Base-by-base conservation (phyloP, 2,113 vertebrate genomes). In the Puntigrus tetrazona region DNA sequence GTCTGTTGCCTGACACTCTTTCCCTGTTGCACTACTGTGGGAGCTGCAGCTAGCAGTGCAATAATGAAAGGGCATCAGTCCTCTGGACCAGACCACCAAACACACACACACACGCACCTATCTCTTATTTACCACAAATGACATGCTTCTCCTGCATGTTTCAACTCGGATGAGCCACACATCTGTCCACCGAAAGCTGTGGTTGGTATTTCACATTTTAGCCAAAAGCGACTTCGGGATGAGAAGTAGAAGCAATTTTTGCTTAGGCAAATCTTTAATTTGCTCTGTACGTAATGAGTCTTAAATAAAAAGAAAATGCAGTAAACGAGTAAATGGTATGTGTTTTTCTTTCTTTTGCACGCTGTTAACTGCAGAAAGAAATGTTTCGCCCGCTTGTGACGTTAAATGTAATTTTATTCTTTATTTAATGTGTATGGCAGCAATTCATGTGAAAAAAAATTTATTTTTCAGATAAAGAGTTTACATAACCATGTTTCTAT, bases 21-120 rank as follows among this genome's bases (percentile, higher is more conserved):
- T 97, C 96, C 94, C 94, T 97, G 96, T 97, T 97, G 96, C 96
- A 96, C 96, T 97, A 96, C 96, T 97, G 96, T 96, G 93, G 93
- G 90, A 92, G 92, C 91, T 92, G 88, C 88, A 94, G 93, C 93
- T 43, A 97, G 96, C 96, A 97, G 96, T 97, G 96, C 96, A 97
- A 97, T 96, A 96, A 96, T 95, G 96, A 97, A 97, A 97, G 96
- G 96, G 96, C 96, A 94, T 96, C 95, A 91, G 94, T 95, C 92
- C 92, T 93, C 90, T 85, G 88, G 87, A 91, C 84, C 86, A 75
- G 75, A 83, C 88, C 65, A 65, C 78, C 59, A 69, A 14, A 87
- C 61, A 81, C 77, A 82, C 70, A 73, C 59, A 69, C 9, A 87
- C 61, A 81, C 77, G 78, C 70, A 73, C 43, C n/a, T 61, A 78